Evolutionary conservation across 2,888 invertebrate genomes (phyloP).

Genomic region (Caenorhabditis plicata): DNA sequence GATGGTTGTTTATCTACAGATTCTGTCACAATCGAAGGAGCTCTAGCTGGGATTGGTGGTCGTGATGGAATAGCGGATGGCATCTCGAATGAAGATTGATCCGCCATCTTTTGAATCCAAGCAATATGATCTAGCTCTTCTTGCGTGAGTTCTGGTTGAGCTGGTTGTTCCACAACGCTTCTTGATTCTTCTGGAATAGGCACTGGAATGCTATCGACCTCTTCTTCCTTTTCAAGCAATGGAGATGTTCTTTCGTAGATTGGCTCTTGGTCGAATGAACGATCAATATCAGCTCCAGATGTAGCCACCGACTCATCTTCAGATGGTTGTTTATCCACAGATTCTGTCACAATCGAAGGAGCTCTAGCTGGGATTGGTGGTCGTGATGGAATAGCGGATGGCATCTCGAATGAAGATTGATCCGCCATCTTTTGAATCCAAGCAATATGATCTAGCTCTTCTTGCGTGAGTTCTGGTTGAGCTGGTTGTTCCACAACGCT

Average conservation of each 20-base stretch:
- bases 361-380: background rate
- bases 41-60: background rate
- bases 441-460: background rate
- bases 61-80: background rate
- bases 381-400: background rate
- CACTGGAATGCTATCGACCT: background rate
- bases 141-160: background rate
- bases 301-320: background rate
- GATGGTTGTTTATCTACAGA: background rate
- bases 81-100: background rate
- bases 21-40: background rate
- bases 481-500: too few relatives aligned
- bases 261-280: background rate
- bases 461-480: background rate
- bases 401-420: background rate
- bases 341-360: background rate
- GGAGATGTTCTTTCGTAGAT: background rate
- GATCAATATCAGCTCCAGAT: background rate
- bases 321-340: background rate
- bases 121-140: background rate
- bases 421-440: background rate
- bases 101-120: background rate
- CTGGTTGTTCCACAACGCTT: too few relatives aligned
- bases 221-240: background rate
- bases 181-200: background rate